Base-by-base conservation (phyloP, 2,113 vertebrate species). In the Mesoclemmys tuberculata region DNA sequence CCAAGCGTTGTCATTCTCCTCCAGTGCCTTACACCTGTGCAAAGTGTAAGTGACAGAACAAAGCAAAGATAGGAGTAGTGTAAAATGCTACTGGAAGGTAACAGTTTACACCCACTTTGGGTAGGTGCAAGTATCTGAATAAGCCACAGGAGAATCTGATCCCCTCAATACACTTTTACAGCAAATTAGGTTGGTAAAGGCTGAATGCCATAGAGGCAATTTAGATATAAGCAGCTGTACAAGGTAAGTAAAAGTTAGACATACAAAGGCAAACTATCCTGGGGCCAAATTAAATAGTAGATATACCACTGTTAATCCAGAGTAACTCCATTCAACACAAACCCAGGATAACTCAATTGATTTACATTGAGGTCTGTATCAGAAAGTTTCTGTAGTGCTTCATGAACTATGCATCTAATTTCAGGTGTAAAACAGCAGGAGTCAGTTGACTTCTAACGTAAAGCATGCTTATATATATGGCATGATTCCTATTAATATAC, bases 351-450 rank as follows among this genome's bases (percentile, higher is more conserved):
- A n/a, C n/a, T n/a, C n/a, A n/a, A n/a, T n/a, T n/a, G 86, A 85
- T 44, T 96, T 96, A 80, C n/a, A 92, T 1, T 82, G 90, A 91
- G 92, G 94, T 31, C n/a, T 92, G 82, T 88, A 80, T 26, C 56
- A 78, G n/a, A 68, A 94, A n/a, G 88, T 93, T 96, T 38, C 81
- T 19, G 16, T 71, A 10, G 18, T 71, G 21, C 64, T 71, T 71
- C 22, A 38, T 38, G n/a, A 71, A 71, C n/a, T 41, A 44, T 58
- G 21, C 54, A 95, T 49, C 86, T 94, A 88, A 95, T 87, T 89
- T 46, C 54, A 85, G 93, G 68, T 82, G 56, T 74, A 94, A 92
- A 94, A 10, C 92, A 18, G 0, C 55, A 93, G 85, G 93, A 46
- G 16, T 74, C 61, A 94, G 88, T 84, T 90, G 84, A 68, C 91